These are phyloP conservation scores for Eurois occulta DNA, from an alignment of 2,888 invertebrate species.

Conservation along the genomic window DNA sequence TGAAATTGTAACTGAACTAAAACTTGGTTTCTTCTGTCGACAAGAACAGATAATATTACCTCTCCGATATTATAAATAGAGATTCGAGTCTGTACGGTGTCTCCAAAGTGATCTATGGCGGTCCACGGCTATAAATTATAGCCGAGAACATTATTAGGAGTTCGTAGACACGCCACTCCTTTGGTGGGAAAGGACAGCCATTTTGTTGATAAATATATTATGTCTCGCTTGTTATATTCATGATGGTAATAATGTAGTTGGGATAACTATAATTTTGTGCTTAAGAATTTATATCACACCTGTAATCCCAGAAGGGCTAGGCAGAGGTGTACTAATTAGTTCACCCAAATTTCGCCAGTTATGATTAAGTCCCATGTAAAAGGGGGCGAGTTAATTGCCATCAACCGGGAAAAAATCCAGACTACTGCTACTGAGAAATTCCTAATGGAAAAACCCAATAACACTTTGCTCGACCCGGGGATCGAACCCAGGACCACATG, in stretches of 20 bases:
- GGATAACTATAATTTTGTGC: neutral
- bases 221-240: conserved; percentile 27
- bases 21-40: conserved; percentile 2
- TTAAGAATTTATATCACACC: neutral
- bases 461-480: neutral
- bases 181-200: conserved; percentile 17
- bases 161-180: conserved; percentile 50
- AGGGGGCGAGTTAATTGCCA: neutral
- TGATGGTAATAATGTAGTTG: conserved; percentile 1
- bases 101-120: conserved; percentile 64
- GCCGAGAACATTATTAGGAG: conserved; percentile 63
- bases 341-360: neutral
- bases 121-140: conserved; percentile 59
- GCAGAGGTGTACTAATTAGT: neutral
- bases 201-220: conserved; percentile 51
- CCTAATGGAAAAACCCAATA: neutral
- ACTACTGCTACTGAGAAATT: neutral
- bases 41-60: conserved; percentile 32
- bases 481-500: neutral
- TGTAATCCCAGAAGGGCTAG: neutral
- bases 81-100: conserved; percentile 56
- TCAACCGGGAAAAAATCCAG: neutral
- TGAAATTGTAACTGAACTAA: neutral
- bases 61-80: conserved; percentile 60
- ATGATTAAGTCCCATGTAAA: neutral